Conservation (phyloP, 2,113 vertebrate species). For the Felis chaus region DNA sequence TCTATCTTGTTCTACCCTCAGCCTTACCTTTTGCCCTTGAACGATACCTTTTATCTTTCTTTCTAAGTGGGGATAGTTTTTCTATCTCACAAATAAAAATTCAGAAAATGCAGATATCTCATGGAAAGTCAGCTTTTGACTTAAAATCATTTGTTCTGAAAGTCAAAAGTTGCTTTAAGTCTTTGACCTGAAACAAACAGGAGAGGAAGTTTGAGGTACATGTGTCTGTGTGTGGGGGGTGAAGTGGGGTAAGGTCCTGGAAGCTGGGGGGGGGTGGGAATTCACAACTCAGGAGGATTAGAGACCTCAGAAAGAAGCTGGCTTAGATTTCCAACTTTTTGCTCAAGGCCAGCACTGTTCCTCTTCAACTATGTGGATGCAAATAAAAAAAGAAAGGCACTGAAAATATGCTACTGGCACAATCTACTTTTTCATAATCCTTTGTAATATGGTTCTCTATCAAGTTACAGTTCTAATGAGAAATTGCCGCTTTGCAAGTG, state of each 20-base stretch:
- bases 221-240: neutral
- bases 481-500: neutral
- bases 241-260: neutral
- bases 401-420: neutral
- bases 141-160: neutral
- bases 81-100: neutral
- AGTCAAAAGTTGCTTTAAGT: neutral
- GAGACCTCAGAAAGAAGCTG: neutral
- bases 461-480: conserved; percentile 2
- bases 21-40: neutral
- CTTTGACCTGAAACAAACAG: conserved; percentile 33
- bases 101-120: neutral
- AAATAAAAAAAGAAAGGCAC: neutral
- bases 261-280: neutral
- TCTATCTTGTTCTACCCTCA: neutral
- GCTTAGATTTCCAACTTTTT: conserved; percentile 39
- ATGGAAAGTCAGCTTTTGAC: neutral
- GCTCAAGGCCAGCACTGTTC: neutral
- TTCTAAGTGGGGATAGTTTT: neutral
- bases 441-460: neutral
- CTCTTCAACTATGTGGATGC: neutral
- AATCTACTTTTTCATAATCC: neutral
- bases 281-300: neutral
- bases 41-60: neutral
- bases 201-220: neutral